phyloP scores from a whole-genome alignment of 2,113 vertebrate species.

The Poicephalus meyeri region DNA sequence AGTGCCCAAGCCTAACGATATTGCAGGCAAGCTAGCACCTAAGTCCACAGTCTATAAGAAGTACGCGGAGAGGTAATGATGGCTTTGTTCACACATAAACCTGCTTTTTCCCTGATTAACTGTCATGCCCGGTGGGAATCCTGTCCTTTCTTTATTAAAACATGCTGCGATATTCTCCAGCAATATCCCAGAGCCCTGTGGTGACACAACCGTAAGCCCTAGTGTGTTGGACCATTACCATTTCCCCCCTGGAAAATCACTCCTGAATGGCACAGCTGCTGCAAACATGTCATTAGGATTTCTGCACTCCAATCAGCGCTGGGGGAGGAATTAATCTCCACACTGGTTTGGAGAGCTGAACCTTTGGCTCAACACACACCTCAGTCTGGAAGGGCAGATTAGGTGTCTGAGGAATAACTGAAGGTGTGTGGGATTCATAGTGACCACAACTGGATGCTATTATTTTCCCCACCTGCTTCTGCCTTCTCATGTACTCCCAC shows the following conservation, averaged over 20 bases:
- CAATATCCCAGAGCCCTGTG: conserved; percentile 58
- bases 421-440: conserved; percentile 58
- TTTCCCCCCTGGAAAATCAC: conserved; percentile 65
- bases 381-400: conserved; percentile 55
- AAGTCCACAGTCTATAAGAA: not conserved
- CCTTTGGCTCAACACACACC: conserved; percentile 40
- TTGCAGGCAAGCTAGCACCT: not conserved
- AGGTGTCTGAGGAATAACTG: conserved; percentile 56
- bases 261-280: conserved; percentile 63
- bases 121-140: conserved; percentile 57
- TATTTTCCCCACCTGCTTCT: conserved; percentile 50
- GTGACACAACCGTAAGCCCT: conserved; percentile 50
- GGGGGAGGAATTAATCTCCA: conserved; percentile 43
- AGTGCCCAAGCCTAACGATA: conserved; percentile 11
- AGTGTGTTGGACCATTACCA: conserved; percentile 57
- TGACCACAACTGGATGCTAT: conserved; percentile 33
- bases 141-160: conserved; percentile 66
- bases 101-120: conserved; percentile 63
- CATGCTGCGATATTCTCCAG: conserved; percentile 46
- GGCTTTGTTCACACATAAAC: conserved; percentile 62
- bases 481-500: not conserved
- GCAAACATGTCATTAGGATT: conserved; percentile 62
- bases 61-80: conserved; percentile 43
- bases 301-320: conserved; percentile 41
- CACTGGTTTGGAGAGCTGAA: conserved; percentile 24